Evolutionary conservation across 2,797 vertebrate species (phyloP).

Genomic region (Eulemur mongoz): DNA sequence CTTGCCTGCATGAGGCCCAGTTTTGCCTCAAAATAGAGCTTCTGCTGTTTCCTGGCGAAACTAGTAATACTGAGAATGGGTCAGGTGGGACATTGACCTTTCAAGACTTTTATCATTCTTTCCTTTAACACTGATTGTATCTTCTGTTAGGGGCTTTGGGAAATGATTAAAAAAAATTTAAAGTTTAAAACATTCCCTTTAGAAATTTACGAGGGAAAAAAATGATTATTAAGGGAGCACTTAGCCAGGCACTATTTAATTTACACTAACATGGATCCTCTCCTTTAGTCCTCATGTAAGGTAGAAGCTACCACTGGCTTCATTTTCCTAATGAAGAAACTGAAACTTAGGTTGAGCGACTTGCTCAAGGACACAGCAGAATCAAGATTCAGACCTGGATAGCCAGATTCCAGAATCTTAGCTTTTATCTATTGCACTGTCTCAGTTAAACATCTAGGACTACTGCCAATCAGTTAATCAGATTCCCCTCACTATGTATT

Average conservation of each 20-base stretch:
- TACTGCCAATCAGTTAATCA: not conserved
- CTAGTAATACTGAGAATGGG: not conserved
- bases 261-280: not conserved
- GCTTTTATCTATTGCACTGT: not conserved
- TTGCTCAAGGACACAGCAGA: not conserved
- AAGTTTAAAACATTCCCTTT: constrained; percentile 3
- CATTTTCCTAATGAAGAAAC: not conserved
- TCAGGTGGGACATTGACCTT: not conserved
- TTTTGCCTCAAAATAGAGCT: not conserved
- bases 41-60: constrained; percentile 12
- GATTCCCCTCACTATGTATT: not conserved
- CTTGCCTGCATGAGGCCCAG: not conserved
- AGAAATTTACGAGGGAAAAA: not conserved
- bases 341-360: not conserved
- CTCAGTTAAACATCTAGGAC: not conserved
- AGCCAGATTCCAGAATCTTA: not conserved
- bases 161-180: not conserved
- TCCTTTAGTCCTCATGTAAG: not conserved
- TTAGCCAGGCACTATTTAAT: not conserved
- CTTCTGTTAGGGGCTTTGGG: not conserved
- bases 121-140: not conserved
- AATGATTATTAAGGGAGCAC: not conserved
- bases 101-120: not conserved
- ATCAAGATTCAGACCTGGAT: not conserved
- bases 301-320: not conserved